Conservation (phyloP, 2,888 invertebrate species). For the Anodontia alba region DNA sequence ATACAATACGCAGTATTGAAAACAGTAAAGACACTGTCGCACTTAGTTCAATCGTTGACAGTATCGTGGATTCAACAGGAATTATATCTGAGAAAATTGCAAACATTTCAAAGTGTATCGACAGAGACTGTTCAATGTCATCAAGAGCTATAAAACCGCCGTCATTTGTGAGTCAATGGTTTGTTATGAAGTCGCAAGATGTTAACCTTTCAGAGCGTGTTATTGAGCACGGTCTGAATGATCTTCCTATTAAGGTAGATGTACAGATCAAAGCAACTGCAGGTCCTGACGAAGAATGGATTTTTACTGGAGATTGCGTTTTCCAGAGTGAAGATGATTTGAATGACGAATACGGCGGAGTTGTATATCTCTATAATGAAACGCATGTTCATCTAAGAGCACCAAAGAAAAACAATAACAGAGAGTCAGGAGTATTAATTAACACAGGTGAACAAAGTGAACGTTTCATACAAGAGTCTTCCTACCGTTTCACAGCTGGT, state of each 20-base stretch:
- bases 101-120: not conserved
- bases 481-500: not conserved
- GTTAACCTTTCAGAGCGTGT: not conserved
- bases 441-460: constrained; percentile 22
- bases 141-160: constrained; percentile 1
- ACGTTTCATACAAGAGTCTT: not conserved
- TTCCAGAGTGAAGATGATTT: constrained; percentile 46
- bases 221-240: constrained; percentile 35
- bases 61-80: not conserved
- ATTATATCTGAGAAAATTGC: not conserved
- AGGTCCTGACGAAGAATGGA: constrained; percentile 40
- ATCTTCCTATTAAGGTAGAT: constrained; percentile 44
- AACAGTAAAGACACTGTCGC: not conserved
- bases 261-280: constrained; percentile 38
- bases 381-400: constrained; percentile 35
- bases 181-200: constrained; percentile 40
- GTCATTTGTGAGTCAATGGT: constrained; percentile 43
- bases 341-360: constrained; percentile 26
- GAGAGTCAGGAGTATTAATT: constrained; percentile 26
- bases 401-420: constrained; percentile 38
- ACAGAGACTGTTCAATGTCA: not conserved
- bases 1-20: not conserved
- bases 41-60: not conserved
- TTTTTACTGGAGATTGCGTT: constrained; percentile 38
- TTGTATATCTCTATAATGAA: constrained; percentile 50